These are phyloP conservation scores for Apogon talboti DNA, from an alignment of 2,797 vertebrate genomes.

Conservation along the genomic window DNA sequence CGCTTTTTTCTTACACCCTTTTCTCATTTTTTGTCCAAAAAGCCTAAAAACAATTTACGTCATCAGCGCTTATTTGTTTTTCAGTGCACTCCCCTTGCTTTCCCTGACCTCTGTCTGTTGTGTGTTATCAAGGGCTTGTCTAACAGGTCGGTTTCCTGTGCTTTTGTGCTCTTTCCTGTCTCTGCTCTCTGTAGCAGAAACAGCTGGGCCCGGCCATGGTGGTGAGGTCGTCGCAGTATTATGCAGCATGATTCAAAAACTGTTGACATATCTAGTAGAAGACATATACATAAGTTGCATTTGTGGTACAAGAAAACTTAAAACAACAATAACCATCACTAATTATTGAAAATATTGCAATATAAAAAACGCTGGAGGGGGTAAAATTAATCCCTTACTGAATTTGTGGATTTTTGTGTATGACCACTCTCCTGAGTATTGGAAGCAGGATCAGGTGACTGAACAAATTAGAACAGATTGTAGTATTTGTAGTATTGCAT, in stretches of 20 bases:
- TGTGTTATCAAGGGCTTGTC: slow-evolving; percentile 17
- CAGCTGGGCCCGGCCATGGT: not conserved
- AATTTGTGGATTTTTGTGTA: slow-evolving; percentile 50
- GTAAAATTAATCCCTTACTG: not conserved
- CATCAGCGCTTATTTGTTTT: slow-evolving; percentile 13
- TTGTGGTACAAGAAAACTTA: too few species aligned
- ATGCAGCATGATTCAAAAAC: not conserved
- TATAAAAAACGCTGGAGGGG: slow-evolving; percentile 17
- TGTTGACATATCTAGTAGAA: not conserved
- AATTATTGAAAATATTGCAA: too few species aligned
- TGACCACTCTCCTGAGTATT: slow-evolving; percentile 48
- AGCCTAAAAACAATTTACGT: not conserved
- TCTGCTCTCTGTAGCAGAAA: slow-evolving; percentile 18
- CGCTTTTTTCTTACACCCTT: not conserved
- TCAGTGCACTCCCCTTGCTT: slow-evolving; percentile 5
- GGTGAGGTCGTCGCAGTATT: not conserved
- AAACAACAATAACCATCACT: too few species aligned
- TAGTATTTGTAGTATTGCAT: not conserved
- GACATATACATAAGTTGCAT: too few species aligned
- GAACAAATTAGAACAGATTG: slow-evolving; percentile 19
- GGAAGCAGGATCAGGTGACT: slow-evolving; percentile 50
- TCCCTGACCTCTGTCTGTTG: slow-evolving; percentile 19
- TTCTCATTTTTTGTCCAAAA: not conserved
- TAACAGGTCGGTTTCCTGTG: slow-evolving; percentile 32
- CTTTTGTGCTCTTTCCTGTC: slow-evolving; percentile 42